phyloP scores from a whole-genome alignment of 2,113 vertebrate genomes.

The Lophura nycthemera region DNA sequence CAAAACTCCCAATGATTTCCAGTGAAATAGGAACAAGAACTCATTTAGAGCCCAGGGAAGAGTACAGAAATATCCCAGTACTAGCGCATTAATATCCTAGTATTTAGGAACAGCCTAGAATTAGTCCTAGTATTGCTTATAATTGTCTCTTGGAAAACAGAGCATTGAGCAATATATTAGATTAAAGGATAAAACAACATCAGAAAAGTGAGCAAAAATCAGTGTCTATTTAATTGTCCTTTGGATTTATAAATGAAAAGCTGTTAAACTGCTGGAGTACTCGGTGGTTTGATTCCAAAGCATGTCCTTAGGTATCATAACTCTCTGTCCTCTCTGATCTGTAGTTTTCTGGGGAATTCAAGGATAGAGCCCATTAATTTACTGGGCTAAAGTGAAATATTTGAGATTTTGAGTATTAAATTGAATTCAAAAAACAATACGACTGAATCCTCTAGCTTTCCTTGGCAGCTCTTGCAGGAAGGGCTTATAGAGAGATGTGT shows the following conservation, averaged over 20 bases:
- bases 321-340: not conserved
- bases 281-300: not conserved
- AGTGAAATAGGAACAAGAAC: not conserved
- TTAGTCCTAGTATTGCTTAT: not conserved
- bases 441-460: not conserved
- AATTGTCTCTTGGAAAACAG: not conserved
- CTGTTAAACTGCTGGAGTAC: not conserved
- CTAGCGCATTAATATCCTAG: not conserved
- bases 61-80: not conserved
- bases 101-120: not conserved
- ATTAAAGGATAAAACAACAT: not conserved
- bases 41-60: not conserved
- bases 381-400: not conserved
- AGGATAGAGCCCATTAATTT: not conserved
- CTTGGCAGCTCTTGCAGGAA: not conserved
- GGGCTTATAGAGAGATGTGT: not conserved
- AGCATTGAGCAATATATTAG: not conserved
- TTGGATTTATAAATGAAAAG: not conserved
- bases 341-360: not conserved
- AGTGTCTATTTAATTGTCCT: not conserved
- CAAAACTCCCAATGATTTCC: conserved; percentile 46
- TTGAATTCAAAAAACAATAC: not conserved
- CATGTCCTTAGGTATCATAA: not conserved
- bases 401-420: not conserved
- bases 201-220: not conserved